phyloP scores from a whole-genome alignment of 1,140 invertebrate species.

The Scaptodrosophila lebanonensis region DNA sequence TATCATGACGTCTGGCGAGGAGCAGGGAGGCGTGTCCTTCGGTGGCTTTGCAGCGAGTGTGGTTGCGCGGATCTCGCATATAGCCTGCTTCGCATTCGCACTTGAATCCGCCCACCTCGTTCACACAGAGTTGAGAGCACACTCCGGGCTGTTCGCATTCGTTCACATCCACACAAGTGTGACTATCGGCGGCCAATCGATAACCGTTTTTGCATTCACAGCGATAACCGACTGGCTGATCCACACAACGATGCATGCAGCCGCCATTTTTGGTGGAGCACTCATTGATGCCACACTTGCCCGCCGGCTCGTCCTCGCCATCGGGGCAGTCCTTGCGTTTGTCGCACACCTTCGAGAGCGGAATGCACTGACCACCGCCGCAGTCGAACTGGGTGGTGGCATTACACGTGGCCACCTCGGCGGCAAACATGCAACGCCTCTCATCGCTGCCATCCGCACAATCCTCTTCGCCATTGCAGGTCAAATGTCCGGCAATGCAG shows the following conservation, averaged over 20 bases:
- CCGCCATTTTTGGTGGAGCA: slow-evolving; percentile 89
- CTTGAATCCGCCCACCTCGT: slow-evolving; percentile 93
- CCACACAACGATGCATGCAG: slow-evolving; percentile 90
- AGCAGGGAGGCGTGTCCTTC: slow-evolving; percentile 91
- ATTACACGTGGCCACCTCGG: slow-evolving; percentile 79
- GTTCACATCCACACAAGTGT: slow-evolving; percentile 92
- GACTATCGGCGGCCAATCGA: slow-evolving; percentile 82
- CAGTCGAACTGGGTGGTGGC: slow-evolving; percentile 88
- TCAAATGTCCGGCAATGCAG: slow-evolving; percentile 89
- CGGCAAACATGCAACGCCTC: slow-evolving; percentile 80
- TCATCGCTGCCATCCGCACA: slow-evolving; percentile 91
- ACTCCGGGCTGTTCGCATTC: slow-evolving; percentile 92
- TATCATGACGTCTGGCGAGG: slow-evolving; percentile 90
- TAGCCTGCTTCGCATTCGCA: slow-evolving; percentile 94
- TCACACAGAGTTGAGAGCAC: slow-evolving; percentile 95
- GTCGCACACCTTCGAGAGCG: slow-evolving; percentile 86
- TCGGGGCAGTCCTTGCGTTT: slow-evolving; percentile 89
- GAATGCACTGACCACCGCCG: slow-evolving; percentile 87
- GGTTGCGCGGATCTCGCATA: slow-evolving; percentile 87
- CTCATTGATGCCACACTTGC: slow-evolving; percentile 86
- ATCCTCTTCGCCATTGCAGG: slow-evolving; percentile 89
- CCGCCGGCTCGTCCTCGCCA: slow-evolving; percentile 87
- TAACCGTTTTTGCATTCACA: slow-evolving; percentile 88
- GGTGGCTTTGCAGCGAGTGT: slow-evolving; percentile 90
- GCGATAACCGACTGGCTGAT: slow-evolving; percentile 85